Evolutionary conservation across 2,797 vertebrate genomes (phyloP), one percentile per base, ranked within the genome.

Genomic region (Darevskia mixta): DNA sequence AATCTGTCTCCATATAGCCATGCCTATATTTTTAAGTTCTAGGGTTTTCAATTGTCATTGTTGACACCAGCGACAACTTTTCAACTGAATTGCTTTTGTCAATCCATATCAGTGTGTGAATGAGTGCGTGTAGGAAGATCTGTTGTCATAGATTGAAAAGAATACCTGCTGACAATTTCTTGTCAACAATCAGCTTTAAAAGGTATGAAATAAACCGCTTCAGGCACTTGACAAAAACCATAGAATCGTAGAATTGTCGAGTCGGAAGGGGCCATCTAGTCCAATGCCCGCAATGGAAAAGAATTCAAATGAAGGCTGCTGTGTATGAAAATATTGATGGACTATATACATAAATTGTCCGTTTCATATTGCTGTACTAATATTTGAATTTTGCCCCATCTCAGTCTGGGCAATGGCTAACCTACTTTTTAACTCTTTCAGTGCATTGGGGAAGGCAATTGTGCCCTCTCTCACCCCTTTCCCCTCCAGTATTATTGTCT

Each of bases 61-160:
- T 23, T 82, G 43, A 49, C 25, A 20, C 17, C 58, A 32, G 72
- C 35, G 27, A 66, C 20, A 87, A 10, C 41, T 15, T 78, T 45
- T 18, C n/a, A 18, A 23, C 55, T 55, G 82, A 77, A 83, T 55
- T 25, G 17, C n/a, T 71, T 58, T 38, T 69, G 75, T 25, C 20
- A 78, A 38, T 69, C 55, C 66, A 71, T 17, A 79, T 79, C 61
- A 86, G 41, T 79, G n/a, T 58, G 45, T 1, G 45, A 58, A 38
- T 32, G 20, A 78, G 15, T 49, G 38, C 15, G 78, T 83, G 13
- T 45, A 83, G 32, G 25, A 69, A 78, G 81, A 78, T 43, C 15
- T 79, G n/a, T 72, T 61, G 20, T 79, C 45, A n/a, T n/a, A 79
- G 45, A 88, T 13, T 83, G 35, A 83, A 83, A 73, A 58, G 73